Percentiles rank a stretch among this genome's conserved stretches.
phyloP scores from a whole-genome alignment of 2,797 vertebrate species.

The Sus cebifrons region DNA sequence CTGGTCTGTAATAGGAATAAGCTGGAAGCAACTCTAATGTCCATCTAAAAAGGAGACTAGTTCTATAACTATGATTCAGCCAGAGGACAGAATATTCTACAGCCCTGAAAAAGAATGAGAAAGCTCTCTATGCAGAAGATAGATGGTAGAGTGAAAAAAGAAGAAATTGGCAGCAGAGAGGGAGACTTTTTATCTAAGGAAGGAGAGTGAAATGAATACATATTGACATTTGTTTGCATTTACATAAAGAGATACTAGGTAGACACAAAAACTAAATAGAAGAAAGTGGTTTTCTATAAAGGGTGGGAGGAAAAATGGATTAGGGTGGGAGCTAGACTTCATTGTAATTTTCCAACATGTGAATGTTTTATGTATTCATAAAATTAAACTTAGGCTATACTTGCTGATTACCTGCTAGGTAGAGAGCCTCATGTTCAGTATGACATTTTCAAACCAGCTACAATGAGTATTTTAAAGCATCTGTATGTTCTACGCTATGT shows the following conservation, averaged over 20 bases:
- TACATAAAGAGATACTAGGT: background rate
- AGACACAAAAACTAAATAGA: background rate
- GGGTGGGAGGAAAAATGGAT: background rate
- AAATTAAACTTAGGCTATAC: slow-evolving; percentile 2
- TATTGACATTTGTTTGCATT: background rate
- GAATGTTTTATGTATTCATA: background rate
- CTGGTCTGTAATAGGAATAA: background rate
- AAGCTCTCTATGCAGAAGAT: background rate
- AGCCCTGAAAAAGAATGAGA: background rate
- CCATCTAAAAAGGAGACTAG: background rate
- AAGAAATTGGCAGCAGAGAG: background rate
- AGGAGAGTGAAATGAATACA: background rate
- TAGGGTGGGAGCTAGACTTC: background rate
- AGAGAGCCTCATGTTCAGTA: background rate
- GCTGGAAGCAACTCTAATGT: background rate
- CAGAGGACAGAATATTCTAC: background rate
- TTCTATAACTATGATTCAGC: background rate
- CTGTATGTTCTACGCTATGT: background rate
- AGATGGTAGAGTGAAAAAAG: background rate
- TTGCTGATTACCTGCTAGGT: background rate
- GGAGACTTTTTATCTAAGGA: background rate
- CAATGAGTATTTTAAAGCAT: background rate
- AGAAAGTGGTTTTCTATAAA: background rate
- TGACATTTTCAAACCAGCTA: background rate
- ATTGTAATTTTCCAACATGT: slow-evolving; percentile 31